Base-by-base conservation (phyloP, 2,888 invertebrate species). In the Lutraria lutraria region DNA sequence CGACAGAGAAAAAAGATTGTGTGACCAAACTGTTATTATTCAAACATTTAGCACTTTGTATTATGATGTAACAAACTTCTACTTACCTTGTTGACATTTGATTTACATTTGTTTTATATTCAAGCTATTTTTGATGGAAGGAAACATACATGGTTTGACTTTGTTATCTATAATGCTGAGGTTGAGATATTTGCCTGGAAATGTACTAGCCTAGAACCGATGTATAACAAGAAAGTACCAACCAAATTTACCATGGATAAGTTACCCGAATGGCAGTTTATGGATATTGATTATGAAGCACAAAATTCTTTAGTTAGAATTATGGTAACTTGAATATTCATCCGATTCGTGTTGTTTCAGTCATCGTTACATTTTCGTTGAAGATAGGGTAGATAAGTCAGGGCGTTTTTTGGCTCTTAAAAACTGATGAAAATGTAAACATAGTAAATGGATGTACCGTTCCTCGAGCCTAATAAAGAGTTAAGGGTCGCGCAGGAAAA, bases 111-210 rank as follows among this genome's bases (percentile, higher is more conserved):
- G 8, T 68, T 25, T 10, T 68, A 68, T 63, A 29, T 85, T 85
- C 19, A 43, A 85, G 84, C 84, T 16, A 53, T 85, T n/a, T 85
- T 85, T 53, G 84, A 85, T 53, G 84, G 84, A 54, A 52, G 76
- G 21, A 85, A 85, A 53, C 84, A 85, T 34, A 85, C 84, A 2
- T 85, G 84, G 84, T 85, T 85, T 76, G 84, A 85, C 43, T 63
- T 85, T 19, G 79, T 85, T 0, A 79, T 85, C 25, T 53, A 43
- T 21, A 43, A 54, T 10, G 79, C 54, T 21, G 79, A 72, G 25
- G 84, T 43, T 8, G 84, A 85, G 53, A 85, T 85, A 3, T 52
- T 54, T 76, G 84, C 76, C 29, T 85, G 84, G 84, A 53, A 43
- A 31, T 85, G 72, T 53, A 53, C 84, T 15, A 53, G 29, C 13